Base-by-base conservation (phyloP, 2,888 invertebrate species). In the Monopis laevigella region DNA sequence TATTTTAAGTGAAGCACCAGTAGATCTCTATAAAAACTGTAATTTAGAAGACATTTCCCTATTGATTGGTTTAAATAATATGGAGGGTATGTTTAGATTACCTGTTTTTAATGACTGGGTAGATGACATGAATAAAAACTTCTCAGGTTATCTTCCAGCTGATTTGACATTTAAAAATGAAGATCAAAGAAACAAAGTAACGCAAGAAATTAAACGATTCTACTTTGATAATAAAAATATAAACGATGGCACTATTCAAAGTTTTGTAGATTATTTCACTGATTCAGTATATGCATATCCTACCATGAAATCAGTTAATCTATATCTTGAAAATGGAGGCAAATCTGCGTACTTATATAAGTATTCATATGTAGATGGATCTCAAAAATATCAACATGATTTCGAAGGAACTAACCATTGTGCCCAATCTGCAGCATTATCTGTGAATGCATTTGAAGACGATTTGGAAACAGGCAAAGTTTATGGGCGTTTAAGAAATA, bases 201-300 rank as follows among this genome's bases (percentile, higher is more conserved):
- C 44, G 1, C 6, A 41, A 12, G 12, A 16, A 21, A 39, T 41
- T 18, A 44, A 27, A 28, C 10, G 24, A 24, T 38, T 32, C 14
- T 44, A 44, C 29, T 44, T 44, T 16, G 27, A 26, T 24, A 27
- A 35, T 14, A 41, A 38, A 35, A 3, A 16, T 4, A 13, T 43
- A 1, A 41, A 14, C 32, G 28, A 32, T 2, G 39, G 39, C 6
- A 42, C 26, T 11, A 2, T 32, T 8, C 13, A 38, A 26, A 32
- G 27, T n/a, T 41, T 19, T n/a, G 26, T 45, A 2, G 13, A 39
- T 42, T 34, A 32, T 28, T 46, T 49, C 43, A 52, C 52, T 24
- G 62, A 84, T 83, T 12, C 16, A 3, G 24, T 40, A 5, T 43
- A 39, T 24, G 29, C 29, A 2, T 40, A 24, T 14, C 12, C 35